Percentiles rank a stretch among this genome's conserved stretches.
Evolutionary conservation across 64 coral and sea anemone genomes (phyloP).

Genomic region (Montipora efflorescens): DNA sequence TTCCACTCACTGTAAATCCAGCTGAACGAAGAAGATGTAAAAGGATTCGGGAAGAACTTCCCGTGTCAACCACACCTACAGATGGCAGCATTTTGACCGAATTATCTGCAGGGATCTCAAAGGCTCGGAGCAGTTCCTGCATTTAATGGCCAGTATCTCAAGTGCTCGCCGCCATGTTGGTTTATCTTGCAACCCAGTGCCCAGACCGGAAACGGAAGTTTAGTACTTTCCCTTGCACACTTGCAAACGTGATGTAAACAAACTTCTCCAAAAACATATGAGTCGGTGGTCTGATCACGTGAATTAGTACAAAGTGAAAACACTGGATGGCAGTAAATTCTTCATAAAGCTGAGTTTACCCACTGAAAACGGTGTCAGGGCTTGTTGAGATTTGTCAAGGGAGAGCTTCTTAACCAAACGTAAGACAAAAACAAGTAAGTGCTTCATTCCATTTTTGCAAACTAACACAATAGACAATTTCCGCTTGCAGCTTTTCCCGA

Average conservation of each 20-base stretch:
- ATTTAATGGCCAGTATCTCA: too few relatives aligned
- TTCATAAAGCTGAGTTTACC: too few relatives aligned
- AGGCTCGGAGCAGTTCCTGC: too few relatives aligned
- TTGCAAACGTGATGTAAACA: too few relatives aligned
- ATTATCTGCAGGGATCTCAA: too few relatives aligned
- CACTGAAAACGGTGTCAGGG: too few relatives aligned
- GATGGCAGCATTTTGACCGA: conserved; percentile 80
- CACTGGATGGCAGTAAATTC: neutral
- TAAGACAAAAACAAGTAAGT: neutral
- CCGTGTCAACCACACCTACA: conserved; percentile 90
- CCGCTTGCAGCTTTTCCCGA: neutral
- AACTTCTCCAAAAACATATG: too few relatives aligned
- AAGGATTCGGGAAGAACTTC: conserved; percentile 79
- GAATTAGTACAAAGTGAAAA: neutral
- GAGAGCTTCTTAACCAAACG: neutral
- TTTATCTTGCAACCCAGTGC: too few relatives aligned
- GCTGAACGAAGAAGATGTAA: conserved; percentile 76
- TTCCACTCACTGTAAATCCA: conserved; percentile 86
- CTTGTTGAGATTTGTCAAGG: neutral
- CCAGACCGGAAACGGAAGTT: too few relatives aligned
- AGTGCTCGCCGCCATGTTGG: neutral
- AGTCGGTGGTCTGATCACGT: neutral
- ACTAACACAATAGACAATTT: neutral
- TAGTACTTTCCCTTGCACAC: too few relatives aligned
- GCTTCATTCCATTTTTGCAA: neutral